Conservation (phyloP, 2,113 vertebrate species). For the Anoura caudifer region DNA sequence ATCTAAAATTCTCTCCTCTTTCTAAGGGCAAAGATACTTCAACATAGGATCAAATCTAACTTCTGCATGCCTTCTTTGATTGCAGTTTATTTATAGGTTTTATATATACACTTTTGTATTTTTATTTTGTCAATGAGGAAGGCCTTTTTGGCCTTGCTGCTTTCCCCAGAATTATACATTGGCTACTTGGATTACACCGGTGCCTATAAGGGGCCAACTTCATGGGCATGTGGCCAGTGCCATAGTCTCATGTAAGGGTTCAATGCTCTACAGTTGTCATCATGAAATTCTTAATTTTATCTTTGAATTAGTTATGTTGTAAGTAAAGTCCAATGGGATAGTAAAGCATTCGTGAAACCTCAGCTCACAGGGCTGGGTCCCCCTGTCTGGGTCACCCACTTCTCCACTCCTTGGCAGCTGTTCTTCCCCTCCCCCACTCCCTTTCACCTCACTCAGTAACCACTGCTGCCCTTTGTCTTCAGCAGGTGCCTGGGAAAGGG, state of each 20-base stretch:
- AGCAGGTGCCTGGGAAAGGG: not conserved
- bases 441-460: not conserved
- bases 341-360: not conserved
- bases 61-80: not conserved
- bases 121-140: not conserved
- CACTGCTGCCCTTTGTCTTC: not conserved
- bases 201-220: not conserved
- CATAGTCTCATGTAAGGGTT: not conserved
- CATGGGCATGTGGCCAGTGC: not conserved
- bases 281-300: not conserved
- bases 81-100: not conserved
- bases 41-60: not conserved
- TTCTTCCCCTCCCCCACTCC: not conserved
- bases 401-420: not conserved
- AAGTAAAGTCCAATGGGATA: not conserved
- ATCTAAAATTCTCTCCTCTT: not conserved
- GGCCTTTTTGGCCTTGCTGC: not conserved
- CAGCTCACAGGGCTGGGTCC: not conserved
- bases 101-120: not conserved
- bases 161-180: not conserved
- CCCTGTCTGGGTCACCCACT: not conserved
- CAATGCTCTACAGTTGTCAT: not conserved
- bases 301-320: not conserved
- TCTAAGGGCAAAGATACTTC: not conserved
- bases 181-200: not conserved